Conservation (phyloP, 64 coral and sea anemone species). For the Pachyseris speciosa region DNA sequence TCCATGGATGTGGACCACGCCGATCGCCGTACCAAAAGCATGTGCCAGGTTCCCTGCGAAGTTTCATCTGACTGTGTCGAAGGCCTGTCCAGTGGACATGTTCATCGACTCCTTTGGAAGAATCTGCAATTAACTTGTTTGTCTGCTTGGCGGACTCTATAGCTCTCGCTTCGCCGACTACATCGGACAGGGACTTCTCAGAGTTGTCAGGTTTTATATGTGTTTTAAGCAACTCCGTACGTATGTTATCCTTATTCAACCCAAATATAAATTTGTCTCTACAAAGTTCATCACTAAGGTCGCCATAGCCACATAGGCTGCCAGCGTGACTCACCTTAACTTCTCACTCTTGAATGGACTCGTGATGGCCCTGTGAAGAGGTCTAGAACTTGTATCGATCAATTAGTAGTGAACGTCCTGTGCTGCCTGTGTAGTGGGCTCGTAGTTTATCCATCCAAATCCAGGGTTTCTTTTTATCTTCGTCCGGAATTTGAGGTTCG, state of each 20-base stretch:
- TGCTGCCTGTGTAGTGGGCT: slow-evolving; percentile 20
- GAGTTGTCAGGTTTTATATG: slow-evolving; percentile 13
- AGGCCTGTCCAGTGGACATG: slow-evolving; percentile 53
- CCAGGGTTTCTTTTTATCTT: slow-evolving; percentile 31
- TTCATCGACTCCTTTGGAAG: slow-evolving; percentile 34
- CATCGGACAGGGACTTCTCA: background rate
- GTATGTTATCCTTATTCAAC: background rate
- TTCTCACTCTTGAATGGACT: slow-evolving; percentile 52
- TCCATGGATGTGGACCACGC: slow-evolving; percentile 56
- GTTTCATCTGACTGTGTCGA: slow-evolving; percentile 74
- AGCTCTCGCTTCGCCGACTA: background rate
- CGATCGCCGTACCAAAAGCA: slow-evolving; percentile 65
- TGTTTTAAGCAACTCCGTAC: slow-evolving; percentile 4
- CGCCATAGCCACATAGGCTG: slow-evolving; percentile 52
- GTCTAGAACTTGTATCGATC: slow-evolving; percentile 59
- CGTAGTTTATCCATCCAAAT: slow-evolving; percentile 25
- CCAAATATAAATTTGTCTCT: slow-evolving; percentile 34
- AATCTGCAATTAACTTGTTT: slow-evolving; percentile 11
- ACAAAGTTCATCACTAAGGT: slow-evolving; percentile 40
- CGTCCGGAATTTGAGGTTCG: background rate
- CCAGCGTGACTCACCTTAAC: slow-evolving; percentile 44
- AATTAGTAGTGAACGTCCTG: slow-evolving; percentile 17
- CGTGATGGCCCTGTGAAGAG: background rate
- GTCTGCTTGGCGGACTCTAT: slow-evolving; percentile 2
- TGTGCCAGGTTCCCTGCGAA: slow-evolving; percentile 62